Evolutionary conservation across 2,888 invertebrate species (phyloP), one percentile per base, ranked within the genome.

Genomic region (Epistrophe grossulariae): DNA sequence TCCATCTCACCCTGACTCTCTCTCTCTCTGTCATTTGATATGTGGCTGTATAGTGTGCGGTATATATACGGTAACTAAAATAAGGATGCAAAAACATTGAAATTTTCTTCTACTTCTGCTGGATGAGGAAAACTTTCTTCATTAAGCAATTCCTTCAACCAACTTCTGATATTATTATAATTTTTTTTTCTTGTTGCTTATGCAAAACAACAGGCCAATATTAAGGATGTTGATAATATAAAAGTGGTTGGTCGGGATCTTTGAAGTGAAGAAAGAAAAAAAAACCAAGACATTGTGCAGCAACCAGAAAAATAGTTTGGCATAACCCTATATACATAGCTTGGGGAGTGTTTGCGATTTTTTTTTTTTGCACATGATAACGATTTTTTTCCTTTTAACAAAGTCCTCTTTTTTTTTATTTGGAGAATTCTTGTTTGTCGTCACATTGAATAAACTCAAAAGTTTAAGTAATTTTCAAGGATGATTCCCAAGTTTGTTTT

Each of bases 101-200:
- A 40, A 55, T 78, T 60, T 60, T 38, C 45, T 52, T 50, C 24
- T 4, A 24, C 31, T 43, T 64, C n/a, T 24, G 68, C n/a, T 24
- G 68, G 45, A 43, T 73, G 55, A 48, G 28, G 62, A 71, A 84
- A 84, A 84, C 76, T 84, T 84, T 84, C 74, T 84, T 79, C 84
- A 84, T 84, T 84, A 84, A 84, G 84, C 79, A 79, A 79, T 84
- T 79, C 70, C 74, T 57, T 79, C 59, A 43, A 35, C 50, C 59
- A 43, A 35, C 50, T 40, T 45, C 48, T 60, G 15, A 57, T 62
- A 59, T 59, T 11, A 35, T 31, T n/a, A 28, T 35, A 31, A 40
- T 28, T 31, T 57, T 57, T 57, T 17, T 35, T 35, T 57, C 15
- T n/a, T 8, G 38, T 35, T 28, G 2, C n/a, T 55, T 38, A 38